These are phyloP conservation scores for Myotis planiceps DNA, from an alignment of 2,797 vertebrate genomes.

Conservation along the genomic window DNA sequence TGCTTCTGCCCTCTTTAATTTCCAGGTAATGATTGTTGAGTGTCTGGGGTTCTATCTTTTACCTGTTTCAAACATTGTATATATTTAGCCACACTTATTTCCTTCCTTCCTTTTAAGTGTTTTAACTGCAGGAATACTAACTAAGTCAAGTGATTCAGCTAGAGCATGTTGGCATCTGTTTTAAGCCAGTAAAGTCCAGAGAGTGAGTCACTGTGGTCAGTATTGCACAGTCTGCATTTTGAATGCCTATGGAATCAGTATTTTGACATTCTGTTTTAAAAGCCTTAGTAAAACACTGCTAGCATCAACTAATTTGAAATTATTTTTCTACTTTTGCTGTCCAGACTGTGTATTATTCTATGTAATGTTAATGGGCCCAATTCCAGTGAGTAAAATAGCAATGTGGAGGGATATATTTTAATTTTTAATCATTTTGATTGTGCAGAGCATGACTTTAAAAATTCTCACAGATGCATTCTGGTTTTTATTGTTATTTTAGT, in stretches of 20 bases:
- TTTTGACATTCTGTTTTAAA: constrained; percentile 15
- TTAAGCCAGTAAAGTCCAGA: neutral
- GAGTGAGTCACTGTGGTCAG: neutral
- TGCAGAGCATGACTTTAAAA: neutral
- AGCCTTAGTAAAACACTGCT: neutral
- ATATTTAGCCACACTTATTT: constrained; percentile 66
- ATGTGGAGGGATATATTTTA: neutral
- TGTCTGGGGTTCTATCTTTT: constrained; percentile 60
- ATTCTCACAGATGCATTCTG: neutral
- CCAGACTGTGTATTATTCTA: neutral
- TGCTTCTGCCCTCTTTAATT: constrained; percentile 66
- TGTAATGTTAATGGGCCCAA: neutral
- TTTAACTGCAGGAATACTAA: constrained; percentile 59
- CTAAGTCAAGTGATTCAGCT: constrained; percentile 41
- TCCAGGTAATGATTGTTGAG: constrained; percentile 51
- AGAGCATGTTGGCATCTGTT: neutral
- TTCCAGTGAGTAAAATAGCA: neutral
- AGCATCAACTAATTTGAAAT: neutral
- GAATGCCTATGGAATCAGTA: neutral
- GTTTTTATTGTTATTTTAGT: neutral
- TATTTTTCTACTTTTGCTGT: neutral
- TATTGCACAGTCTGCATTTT: neutral
- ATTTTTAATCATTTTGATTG: constrained; percentile 25
- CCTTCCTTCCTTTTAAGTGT: constrained; percentile 60
- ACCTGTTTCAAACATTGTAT: constrained; percentile 67